These are phyloP conservation scores for Oncorhynchus tshawytscha DNA, from an alignment of 2,113 vertebrate species.

Conservation along the genomic window DNA sequence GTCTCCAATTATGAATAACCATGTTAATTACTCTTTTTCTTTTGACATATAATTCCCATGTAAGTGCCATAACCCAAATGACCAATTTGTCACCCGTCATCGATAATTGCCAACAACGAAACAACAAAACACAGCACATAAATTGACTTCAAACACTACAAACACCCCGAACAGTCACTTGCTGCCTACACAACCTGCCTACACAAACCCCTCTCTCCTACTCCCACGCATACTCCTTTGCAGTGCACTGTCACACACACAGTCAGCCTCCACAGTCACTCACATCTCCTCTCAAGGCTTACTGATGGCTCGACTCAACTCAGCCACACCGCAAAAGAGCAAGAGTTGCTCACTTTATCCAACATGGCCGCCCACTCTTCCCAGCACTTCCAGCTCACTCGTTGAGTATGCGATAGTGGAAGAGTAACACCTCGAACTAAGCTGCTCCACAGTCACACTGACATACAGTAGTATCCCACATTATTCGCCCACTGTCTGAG, in stretches of 20 bases:
- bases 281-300: background rate
- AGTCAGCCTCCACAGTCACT: constrained; percentile 26
- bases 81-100: too few relatives aligned
- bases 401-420: constrained; percentile 6
- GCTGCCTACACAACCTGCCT: constrained; percentile 31
- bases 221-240: background rate
- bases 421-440: background rate
- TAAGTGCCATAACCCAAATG: background rate
- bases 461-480: constrained; percentile 15
- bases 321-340: constrained; percentile 20
- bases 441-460: constrained; percentile 22
- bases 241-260: constrained; percentile 7
- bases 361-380: constrained; percentile 20
- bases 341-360: constrained; percentile 34
- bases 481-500: background rate
- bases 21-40: background rate
- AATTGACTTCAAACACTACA: background rate
- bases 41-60: background rate
- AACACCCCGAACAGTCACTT: background rate
- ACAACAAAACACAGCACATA: constrained; percentile 26
- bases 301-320: background rate
- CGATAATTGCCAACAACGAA: background rate
- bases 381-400: constrained; percentile 28
- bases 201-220: constrained; percentile 19
- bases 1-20: background rate